Evolutionary conservation across 92 coral and sea anemone genomes (phyloP).

Genomic region (Phenganax marumi): DNA sequence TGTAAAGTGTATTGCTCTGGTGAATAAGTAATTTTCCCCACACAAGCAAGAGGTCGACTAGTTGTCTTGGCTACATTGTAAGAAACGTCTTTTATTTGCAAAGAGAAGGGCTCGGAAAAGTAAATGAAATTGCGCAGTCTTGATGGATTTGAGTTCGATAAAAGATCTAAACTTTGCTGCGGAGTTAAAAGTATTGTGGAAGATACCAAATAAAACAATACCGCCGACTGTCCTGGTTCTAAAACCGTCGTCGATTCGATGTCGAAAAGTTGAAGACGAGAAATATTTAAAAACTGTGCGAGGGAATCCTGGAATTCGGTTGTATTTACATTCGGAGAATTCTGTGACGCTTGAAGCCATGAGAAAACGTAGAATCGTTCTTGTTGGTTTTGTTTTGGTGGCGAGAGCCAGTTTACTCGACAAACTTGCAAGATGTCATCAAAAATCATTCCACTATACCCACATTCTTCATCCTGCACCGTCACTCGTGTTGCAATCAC

Average conservation of each 20-base stretch:
- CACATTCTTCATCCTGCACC: not conserved
- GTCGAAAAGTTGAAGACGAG: too few relatives aligned
- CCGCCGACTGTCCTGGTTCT: not conserved
- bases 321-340: not conserved
- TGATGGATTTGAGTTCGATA: too few relatives aligned
- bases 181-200: constrained; percentile 6
- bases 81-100: not conserved
- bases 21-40: too few relatives aligned
- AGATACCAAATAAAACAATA: constrained; percentile 1
- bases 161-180: constrained; percentile 8
- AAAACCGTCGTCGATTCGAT: not conserved
- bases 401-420: too few relatives aligned
- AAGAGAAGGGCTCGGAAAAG: too few relatives aligned
- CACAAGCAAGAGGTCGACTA: too few relatives aligned
- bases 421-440: too few relatives aligned
- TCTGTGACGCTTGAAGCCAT: constrained; percentile 12
- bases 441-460: too few relatives aligned
- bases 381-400: too few relatives aligned
- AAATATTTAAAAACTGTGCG: not conserved
- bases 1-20: constrained; percentile 13
- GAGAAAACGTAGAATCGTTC: constrained; percentile 20
- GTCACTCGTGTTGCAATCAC: not conserved
- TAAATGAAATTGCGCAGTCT: too few relatives aligned
- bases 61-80: constrained; percentile 22
- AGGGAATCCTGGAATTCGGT: constrained; percentile 19